Evolutionary conservation across 2,797 vertebrate species (phyloP).

Genomic region (Pelobates cultripes): DNA sequence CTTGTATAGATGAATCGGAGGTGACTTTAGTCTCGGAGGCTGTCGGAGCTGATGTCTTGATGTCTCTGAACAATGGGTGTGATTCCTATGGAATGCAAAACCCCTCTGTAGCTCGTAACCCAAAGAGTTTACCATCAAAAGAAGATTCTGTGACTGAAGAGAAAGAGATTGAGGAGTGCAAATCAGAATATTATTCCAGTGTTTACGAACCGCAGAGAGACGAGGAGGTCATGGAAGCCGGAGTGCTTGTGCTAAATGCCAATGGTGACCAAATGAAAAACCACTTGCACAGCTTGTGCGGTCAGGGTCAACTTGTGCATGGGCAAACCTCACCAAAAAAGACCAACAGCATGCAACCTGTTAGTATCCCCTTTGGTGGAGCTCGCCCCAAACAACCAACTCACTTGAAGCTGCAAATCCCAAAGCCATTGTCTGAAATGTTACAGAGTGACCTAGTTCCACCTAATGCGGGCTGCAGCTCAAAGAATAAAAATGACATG

Average conservation of each 20-base stretch:
- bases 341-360: slow-evolving; percentile 77
- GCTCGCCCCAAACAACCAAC: slow-evolving; percentile 95
- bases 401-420: slow-evolving; percentile 93
- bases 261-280: slow-evolving; percentile 74
- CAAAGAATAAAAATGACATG: slow-evolving; percentile 90
- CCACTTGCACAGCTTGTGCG: slow-evolving; percentile 74
- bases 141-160: slow-evolving; percentile 97
- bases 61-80: slow-evolving; percentile 73
- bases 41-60: slow-evolving; percentile 64
- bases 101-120: slow-evolving; percentile 73
- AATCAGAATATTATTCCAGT: slow-evolving; percentile 80
- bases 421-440: slow-evolving; percentile 84
- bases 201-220: slow-evolving; percentile 80
- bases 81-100: slow-evolving; percentile 83
- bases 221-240: slow-evolving; percentile 70
- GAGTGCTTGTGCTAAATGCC: slow-evolving; percentile 77
- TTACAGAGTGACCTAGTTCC: slow-evolving; percentile 84
- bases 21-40: slow-evolving; percentile 62
- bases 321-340: slow-evolving; percentile 71
- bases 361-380: slow-evolving; percentile 90
- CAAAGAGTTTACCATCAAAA: slow-evolving; percentile 85
- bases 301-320: slow-evolving; percentile 70
- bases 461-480: slow-evolving; percentile 71
- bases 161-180: slow-evolving; percentile 94
- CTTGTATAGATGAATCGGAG: slow-evolving; percentile 64